Evolutionary conservation across 2,888 invertebrate species (phyloP), one percentile per base, ranked within the genome.

Genomic region (Drosophila fungiperda): DNA sequence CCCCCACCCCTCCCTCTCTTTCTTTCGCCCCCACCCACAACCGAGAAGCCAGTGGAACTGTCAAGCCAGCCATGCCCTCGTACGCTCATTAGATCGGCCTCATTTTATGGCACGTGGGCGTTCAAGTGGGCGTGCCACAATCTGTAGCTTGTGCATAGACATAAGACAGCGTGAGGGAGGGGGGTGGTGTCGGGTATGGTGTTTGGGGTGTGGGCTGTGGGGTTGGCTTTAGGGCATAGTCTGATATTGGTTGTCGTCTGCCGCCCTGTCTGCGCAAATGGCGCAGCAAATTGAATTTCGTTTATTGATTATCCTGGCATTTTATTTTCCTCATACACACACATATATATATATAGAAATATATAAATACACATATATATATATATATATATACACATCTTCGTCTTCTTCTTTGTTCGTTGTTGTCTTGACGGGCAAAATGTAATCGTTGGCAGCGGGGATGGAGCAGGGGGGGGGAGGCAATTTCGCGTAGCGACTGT

Each of bases 231-330:
- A 23, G 15, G 45, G 45, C 15, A 45, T 15, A 15, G 45, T 45
- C 45, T 23, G 45, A 45, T 45, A 45, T 45, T 23, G 45, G 23
- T 73, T 42, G 71, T 35, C 64, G 55, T 42, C 29, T 54, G 52
- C 50, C 54, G 54, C 57, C 71, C 66, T 81, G 85, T 76, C 83
- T 90, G 86, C 83, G 90, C 90, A 88, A 90, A 83, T 85, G 89
- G 91, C 88, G 87, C 90, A 91, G 90, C 84, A 91, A 90, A 90
- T 87, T 87, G 87, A 87, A 89, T 87, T 87, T 87, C 89, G 87
- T 89, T 87, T 87, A 90, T 90, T 88, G 89, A 89, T 90, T 87
- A 87, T 89, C 87, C 84, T 89, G 85, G 78, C 80, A 80, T 90
- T 89, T 89, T 80, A 83, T 87, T 89, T 87, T 70, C 66, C 7